Base-by-base conservation (phyloP, 2,113 vertebrate genomes). In the Pampusana beccarii region DNA sequence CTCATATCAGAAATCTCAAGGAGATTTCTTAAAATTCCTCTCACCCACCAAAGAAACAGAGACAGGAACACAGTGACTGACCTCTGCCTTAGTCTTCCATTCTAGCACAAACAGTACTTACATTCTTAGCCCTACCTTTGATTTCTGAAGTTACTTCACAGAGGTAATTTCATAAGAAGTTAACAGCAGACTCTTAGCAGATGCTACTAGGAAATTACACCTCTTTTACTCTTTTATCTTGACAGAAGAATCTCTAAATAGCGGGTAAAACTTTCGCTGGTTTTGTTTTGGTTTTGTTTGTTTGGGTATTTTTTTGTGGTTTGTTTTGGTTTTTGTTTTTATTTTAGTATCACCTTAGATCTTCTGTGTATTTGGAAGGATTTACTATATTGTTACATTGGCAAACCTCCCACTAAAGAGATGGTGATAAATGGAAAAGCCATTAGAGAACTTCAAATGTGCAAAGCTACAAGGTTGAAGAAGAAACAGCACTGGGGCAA, bases 21-120 rank as follows among this genome's bases (percentile, higher is more conserved):
- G 29, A 95, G n/a, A 50, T 46, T 80, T 56, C 29, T 74, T 86
- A n/a, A 79, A 88, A 73, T 60, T 71, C 9, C 23, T 67, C 24
- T 74, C 18, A 64, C 4, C 2, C 19, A 48, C 42, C 19, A 72
- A 67, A 75, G 42, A 79, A 74, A 86, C 2, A 53, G 13, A 80
- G 34, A 56, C 3, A 64, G 29, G 77, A 79, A 56, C 19, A 57
- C 10, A n/a, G 40, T 0, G 3, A 26, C 4, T 1, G 7, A 75
- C 23, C 48, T 72, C n/a, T 84, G 46, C 20, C 57, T 74, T 15
- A 58, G 19, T 58, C 16, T 82, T 64, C 46, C 4, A 1, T 75
- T 50, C 54, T 33, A 75, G 7, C 31, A 75, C 14, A 61, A 71
- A 84, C 40, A 3, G 0, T 18, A 15, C 8, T 90, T 77, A 44